These are phyloP conservation scores for Amphiprion ocellaris DNA, from an alignment of 2,113 vertebrate species.

Conservation along the genomic window DNA sequence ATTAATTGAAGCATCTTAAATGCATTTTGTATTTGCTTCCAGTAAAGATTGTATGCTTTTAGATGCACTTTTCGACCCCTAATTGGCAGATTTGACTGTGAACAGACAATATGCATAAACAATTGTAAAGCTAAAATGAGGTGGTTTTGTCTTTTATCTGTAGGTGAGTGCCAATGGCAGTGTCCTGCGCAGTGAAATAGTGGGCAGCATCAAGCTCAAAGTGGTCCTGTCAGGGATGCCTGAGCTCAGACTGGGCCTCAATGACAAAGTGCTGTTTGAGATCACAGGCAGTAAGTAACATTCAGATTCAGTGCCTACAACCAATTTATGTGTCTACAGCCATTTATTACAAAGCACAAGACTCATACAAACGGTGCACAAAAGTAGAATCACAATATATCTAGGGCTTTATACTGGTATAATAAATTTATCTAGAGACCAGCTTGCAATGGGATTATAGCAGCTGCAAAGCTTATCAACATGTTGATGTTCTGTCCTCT, in stretches of 20 bases:
- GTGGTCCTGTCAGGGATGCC: slow-evolving; percentile 95
- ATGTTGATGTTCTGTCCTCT: too few relatives aligned
- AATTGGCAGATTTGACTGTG: too few relatives aligned
- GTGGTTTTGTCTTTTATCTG: neutral
- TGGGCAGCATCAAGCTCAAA: slow-evolving; percentile 91
- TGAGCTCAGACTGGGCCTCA: slow-evolving; percentile 91
- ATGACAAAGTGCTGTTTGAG: slow-evolving; percentile 94
- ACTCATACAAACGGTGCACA: neutral
- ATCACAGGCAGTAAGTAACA: slow-evolving; percentile 91
- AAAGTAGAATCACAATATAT: neutral
- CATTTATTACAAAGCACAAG: neutral
- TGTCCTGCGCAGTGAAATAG: slow-evolving; percentile 92
- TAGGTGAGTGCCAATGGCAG: slow-evolving; percentile 90
- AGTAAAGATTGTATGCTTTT: too few relatives aligned
- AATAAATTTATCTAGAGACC: neutral
- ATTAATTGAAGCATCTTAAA: too few relatives aligned
- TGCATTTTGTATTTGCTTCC: too few relatives aligned
- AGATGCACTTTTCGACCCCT: too few relatives aligned
- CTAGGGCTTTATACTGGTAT: neutral
- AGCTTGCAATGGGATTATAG: too few relatives aligned
- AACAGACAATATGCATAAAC: neutral
- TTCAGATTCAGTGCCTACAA: neutral
- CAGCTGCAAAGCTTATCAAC: too few relatives aligned
- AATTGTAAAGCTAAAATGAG: neutral
- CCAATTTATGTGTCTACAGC: neutral